These are phyloP conservation scores for Drosophila incognita DNA, from an alignment of 2,888 invertebrate genomes.

Conservation along the genomic window DNA sequence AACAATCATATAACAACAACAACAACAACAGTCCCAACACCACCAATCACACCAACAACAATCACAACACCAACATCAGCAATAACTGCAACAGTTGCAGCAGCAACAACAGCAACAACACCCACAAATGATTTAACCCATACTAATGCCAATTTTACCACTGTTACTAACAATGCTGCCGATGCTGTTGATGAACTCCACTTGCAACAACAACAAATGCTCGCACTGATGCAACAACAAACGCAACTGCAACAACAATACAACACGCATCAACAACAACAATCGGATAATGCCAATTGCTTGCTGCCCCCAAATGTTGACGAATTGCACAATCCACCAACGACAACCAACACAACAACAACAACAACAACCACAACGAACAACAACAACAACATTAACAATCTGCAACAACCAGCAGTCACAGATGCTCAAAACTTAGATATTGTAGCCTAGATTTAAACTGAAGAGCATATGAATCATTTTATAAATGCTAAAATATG, in stretches of 20 bases:
- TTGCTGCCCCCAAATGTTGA: slow-evolving; percentile 43
- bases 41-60: slow-evolving; percentile 40
- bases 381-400: slow-evolving; percentile 53
- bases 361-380: slow-evolving; percentile 49
- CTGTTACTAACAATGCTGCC: slow-evolving; percentile 83
- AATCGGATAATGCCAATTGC: slow-evolving; percentile 61
- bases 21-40: slow-evolving; percentile 44
- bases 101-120: slow-evolving; percentile 53
- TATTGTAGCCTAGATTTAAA: slow-evolving; percentile 84
- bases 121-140: slow-evolving; percentile 76
- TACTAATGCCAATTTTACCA: slow-evolving; percentile 83
- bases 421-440: slow-evolving; percentile 85
- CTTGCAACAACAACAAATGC: slow-evolving; percentile 76
- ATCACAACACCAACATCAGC: slow-evolving; percentile 42
- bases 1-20: slow-evolving; percentile 29
- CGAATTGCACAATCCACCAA: slow-evolving; percentile 39
- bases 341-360: slow-evolving; percentile 3
- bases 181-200: slow-evolving; percentile 51
- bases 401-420: slow-evolving; percentile 79
- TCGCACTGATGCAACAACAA: slow-evolving; percentile 82
- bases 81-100: slow-evolving; percentile 40
- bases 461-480: slow-evolving; percentile 39
- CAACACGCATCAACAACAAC: slow-evolving; percentile 62
- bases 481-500: slow-evolving; percentile 50
- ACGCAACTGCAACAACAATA: slow-evolving; percentile 82